Percentiles rank a stretch among this genome's conserved stretches.
These are phyloP conservation scores for Drosophila nebulosa DNA, from an alignment of 1,140 invertebrate species.

Conservation along the genomic window DNA sequence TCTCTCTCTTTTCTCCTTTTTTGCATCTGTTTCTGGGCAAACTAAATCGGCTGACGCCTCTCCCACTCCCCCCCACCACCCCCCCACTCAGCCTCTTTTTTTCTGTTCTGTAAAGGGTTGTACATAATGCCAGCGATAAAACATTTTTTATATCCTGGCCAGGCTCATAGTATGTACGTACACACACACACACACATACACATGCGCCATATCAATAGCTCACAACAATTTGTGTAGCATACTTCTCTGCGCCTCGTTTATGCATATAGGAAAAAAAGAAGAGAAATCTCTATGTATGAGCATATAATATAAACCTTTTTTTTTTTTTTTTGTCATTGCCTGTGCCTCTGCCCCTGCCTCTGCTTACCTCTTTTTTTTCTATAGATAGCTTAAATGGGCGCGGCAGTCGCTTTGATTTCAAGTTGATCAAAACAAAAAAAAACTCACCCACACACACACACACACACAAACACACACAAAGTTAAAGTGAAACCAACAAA, in stretches of 20 bases:
- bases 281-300: neutral
- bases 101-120: constrained; percentile 37
- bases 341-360: too few relatives aligned
- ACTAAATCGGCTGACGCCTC: constrained; percentile 52
- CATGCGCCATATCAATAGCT: constrained; percentile 64
- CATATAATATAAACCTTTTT: constrained; percentile 45
- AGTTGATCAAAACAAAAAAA: neutral
- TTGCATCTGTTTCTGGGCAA: constrained; percentile 16
- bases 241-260: constrained; percentile 44
- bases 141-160: constrained; percentile 57
- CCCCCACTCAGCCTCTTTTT: constrained; percentile 6
- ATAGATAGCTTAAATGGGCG: constrained; percentile 5
- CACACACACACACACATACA: constrained; percentile 1
- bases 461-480: too few relatives aligned
- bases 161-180: constrained; percentile 48
- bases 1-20: neutral
- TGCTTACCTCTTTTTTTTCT: constrained; percentile 3
- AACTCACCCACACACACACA: too few relatives aligned
- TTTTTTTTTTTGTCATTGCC: constrained; percentile 28
- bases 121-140: constrained; percentile 42
- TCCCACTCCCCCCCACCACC: too few relatives aligned
- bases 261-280: too few relatives aligned
- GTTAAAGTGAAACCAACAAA: neutral
- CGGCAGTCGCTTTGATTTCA: neutral
- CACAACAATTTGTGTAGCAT: constrained; percentile 60